Conservation (phyloP, 1,140 invertebrate genomes). For the Globodera ellingtonae region DNA sequence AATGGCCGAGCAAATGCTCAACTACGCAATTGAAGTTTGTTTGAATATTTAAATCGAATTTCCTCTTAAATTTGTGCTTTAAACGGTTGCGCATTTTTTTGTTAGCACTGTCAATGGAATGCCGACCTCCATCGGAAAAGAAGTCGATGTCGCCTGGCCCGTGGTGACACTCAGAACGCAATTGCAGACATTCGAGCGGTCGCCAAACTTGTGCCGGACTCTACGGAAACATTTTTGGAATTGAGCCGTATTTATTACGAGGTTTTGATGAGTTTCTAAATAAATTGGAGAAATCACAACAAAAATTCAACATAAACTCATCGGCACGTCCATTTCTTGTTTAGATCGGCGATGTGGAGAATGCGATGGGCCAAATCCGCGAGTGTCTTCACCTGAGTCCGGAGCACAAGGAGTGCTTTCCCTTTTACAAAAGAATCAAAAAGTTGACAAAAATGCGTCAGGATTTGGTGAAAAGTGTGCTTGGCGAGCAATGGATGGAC, state of each 20-base stretch:
- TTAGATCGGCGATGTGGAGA: conserved; percentile 69
- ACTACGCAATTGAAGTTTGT: conserved; percentile 75
- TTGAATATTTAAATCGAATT: not conserved
- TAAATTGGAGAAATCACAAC: conserved; percentile 74
- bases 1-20: conserved; percentile 75
- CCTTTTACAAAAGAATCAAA: conserved; percentile 95
- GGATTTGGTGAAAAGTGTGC: conserved; percentile 75
- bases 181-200: conserved; percentile 86
- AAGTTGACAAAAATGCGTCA: conserved; percentile 86
- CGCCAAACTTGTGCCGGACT: conserved; percentile 86
- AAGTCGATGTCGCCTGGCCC: conserved; percentile 79
- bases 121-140: conserved; percentile 79
- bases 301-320: conserved; percentile 77
- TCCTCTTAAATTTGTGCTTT: not conserved
- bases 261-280: conserved; percentile 66
- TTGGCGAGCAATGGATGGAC: conserved; percentile 74
- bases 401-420: conserved; percentile 92
- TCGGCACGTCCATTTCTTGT: conserved; percentile 47
- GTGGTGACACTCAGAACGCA: conserved; percentile 82
- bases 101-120: conserved; percentile 79
- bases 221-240: conserved; percentile 83
- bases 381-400: conserved; percentile 97
- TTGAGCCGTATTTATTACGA: conserved; percentile 83
- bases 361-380: conserved; percentile 76
- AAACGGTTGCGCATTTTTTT: no score